A percentile compares a stretch with the other conserved stretches of the same genome.
Conservation (phyloP, 2,888 invertebrate genomes). For the Diaprepes abbreviatus region DNA sequence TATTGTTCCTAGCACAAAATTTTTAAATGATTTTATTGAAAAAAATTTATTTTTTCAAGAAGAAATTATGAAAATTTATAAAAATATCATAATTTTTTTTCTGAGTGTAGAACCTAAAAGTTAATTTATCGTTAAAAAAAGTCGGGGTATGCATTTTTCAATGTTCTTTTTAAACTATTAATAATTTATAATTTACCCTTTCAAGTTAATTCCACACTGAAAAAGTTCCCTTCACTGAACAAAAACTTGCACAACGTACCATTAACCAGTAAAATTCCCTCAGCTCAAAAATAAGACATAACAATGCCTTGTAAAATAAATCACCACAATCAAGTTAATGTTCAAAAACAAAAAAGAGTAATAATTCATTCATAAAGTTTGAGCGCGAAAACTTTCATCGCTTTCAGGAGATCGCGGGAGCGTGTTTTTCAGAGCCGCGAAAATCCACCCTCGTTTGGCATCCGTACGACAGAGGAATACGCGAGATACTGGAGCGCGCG, state of each 20-base stretch:
- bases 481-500: conserved; percentile 43
- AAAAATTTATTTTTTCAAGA: too few relatives aligned
- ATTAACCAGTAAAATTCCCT: not conserved
- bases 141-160: too few relatives aligned
- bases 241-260: not conserved
- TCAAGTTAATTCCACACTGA: too few relatives aligned
- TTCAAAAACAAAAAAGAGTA: not conserved
- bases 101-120: too few relatives aligned
- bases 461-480: conserved; percentile 31
- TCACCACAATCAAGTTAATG: not conserved
- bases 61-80: too few relatives aligned
- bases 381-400: conserved; percentile 7
- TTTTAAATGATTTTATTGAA: too few relatives aligned
- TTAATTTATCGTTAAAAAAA: too few relatives aligned
- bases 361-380: not conserved
- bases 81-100: too few relatives aligned
- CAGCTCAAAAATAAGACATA: not conserved
- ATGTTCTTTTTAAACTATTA: too few relatives aligned
- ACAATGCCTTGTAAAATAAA: not conserved
- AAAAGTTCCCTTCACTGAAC: too few relatives aligned
- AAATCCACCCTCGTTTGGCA: conserved; percentile 23
- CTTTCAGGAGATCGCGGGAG: conserved; percentile 20
- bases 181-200: too few relatives aligned
- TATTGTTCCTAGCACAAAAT: too few relatives aligned
- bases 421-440: conserved; percentile 16